Evolutionary conservation across 2,113 vertebrate genomes (phyloP).

Genomic region (Urocynchramus pylzowi): DNA sequence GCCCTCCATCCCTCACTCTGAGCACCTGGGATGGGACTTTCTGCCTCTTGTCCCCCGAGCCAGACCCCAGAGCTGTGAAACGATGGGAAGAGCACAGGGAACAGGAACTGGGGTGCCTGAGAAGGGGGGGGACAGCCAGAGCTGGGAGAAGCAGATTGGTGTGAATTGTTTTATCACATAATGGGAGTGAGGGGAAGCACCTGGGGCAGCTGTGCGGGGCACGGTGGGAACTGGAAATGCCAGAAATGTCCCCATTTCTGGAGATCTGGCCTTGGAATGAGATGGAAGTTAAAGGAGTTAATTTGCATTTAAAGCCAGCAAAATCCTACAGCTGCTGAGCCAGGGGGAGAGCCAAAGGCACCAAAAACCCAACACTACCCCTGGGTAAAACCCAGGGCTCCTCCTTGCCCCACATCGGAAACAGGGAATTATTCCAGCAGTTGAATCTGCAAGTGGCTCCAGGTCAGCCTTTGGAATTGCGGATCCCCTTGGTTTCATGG

Average conservation of each 20-base stretch:
- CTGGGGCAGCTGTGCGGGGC: background rate
- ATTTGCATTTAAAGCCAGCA: background rate
- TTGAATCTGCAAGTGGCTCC: background rate
- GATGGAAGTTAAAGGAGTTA: background rate
- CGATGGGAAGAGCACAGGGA: background rate
- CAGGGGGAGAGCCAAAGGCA: background rate
- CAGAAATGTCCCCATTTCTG: background rate
- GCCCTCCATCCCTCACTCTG: background rate
- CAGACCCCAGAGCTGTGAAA: background rate
- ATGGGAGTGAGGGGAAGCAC: background rate
- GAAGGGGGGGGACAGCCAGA: background rate
- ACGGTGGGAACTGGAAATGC: accelerated
- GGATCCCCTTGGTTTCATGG: accelerated
- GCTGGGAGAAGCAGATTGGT: background rate
- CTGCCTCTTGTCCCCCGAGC: background rate
- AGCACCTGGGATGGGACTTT: background rate
- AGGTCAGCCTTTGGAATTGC: background rate
- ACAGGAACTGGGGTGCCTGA: background rate
- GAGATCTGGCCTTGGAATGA: background rate
- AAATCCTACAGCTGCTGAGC: background rate
- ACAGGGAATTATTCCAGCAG: background rate
- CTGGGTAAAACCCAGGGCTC: background rate
- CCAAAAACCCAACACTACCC: accelerated
- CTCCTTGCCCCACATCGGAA: background rate
- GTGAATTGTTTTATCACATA: background rate